phyloP scores from a whole-genome alignment of 2,113 vertebrate genomes.

The Odontesthes bonariensis region DNA sequence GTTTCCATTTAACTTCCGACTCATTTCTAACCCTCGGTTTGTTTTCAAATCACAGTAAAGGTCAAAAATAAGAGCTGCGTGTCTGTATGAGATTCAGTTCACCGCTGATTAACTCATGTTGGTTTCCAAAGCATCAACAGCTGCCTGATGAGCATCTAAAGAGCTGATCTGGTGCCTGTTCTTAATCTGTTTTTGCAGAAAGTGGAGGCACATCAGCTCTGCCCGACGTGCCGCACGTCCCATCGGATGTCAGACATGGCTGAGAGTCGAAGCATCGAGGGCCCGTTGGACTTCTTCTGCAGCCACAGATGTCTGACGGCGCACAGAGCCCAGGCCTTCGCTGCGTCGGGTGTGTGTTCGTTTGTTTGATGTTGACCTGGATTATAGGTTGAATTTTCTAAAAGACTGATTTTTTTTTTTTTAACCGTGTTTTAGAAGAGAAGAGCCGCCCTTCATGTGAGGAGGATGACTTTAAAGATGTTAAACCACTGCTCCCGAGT shows the following conservation, averaged over 20 bases:
- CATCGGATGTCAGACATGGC: conserved; percentile 66
- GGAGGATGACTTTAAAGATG: neutral
- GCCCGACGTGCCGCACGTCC: conserved; percentile 42
- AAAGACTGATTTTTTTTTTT: neutral
- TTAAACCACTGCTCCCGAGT: conserved; percentile 5
- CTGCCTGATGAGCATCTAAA: too few species aligned
- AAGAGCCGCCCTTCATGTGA: neutral
- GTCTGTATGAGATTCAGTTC: too few species aligned
- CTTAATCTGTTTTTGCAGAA: conserved; percentile 20
- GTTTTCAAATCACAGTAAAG: too few species aligned
- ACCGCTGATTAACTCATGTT: too few species aligned
- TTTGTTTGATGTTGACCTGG: neutral
- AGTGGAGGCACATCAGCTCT: conserved; percentile 3
- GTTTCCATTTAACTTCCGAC: too few species aligned
- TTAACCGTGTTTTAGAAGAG: conserved; percentile 9
- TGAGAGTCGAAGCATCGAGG: conserved; percentile 9
- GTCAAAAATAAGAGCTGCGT: too few species aligned
- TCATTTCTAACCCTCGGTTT: too few species aligned
- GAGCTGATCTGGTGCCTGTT: neutral
- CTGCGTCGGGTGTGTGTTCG: conserved; percentile 14
- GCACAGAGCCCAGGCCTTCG: neutral
- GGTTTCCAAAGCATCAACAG: too few species aligned
- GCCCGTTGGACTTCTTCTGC: conserved; percentile 60
- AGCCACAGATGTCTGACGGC: conserved; percentile 66
- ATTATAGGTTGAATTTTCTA: too few species aligned